Base-by-base conservation (phyloP, 1,140 invertebrate species). In the Aphis craccivora region DNA sequence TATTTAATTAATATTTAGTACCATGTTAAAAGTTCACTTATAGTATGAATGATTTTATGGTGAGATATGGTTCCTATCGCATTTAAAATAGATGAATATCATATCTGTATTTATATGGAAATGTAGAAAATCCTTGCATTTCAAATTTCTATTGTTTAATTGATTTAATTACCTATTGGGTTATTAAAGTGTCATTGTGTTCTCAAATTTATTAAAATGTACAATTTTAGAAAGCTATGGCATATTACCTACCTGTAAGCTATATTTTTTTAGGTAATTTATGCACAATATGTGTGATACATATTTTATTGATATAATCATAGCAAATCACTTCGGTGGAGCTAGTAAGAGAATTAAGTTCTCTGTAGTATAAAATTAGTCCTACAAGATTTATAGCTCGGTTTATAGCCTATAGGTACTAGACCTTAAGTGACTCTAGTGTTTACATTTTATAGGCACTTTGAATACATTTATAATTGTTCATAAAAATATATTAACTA, bases 1-100 rank as follows among this genome's bases (percentile, higher is more conserved):
- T 18, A 67, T 14, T 18, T 67, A 67, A 76, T n/a, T 76, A 18
- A 76, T 76, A 76, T n/a, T 76, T 76, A 76, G 4, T 14, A 76
- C 30, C n/a, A 35, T n/a, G 0, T 18, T 76, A 76, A 76, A 76
- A 76, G 60, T 76, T 76, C 30, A n/a, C 30, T n/a, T n/a, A 35
- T n/a, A 5, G 14, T 84, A 84, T 84, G 22, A 84, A 84, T 40
- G 30, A 43, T 87, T 45, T 87, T 45, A 45, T n/a, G 14, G 2
- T 37, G 1, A 37, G 1, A 3, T 87, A 87, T 87, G 25, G 40
- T 87, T n/a, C n/a, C n/a, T n/a, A 18, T 18, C 6, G 40, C 25
- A 87, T 87, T 87, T 45, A 87, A 45, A 87, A n/a, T 87, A 87
- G 84, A 87, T 5, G 5, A 76, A n/a, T n/a, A n/a, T n/a, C 14